Base-by-base conservation (phyloP, 2,113 vertebrate species). In the Heterotis niloticus region DNA sequence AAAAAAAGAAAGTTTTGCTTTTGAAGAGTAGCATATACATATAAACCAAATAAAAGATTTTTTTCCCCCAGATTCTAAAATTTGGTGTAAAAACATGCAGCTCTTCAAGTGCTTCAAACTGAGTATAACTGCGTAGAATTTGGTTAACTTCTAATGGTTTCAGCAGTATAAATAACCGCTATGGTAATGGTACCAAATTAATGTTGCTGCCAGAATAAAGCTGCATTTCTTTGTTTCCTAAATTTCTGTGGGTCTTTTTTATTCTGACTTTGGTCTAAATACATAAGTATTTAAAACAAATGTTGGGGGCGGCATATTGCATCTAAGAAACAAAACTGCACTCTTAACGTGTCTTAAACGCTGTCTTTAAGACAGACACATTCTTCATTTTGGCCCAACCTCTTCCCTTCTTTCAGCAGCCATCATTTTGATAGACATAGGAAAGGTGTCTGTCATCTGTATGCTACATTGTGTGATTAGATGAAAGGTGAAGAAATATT, bases 231-330 rank as follows among this genome's bases (percentile, higher is more conserved):
- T 28, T 75, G 78, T 28, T 79, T 52, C 14, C 78, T 79, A 24
- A 68, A 75, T 54, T 69, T 78, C 80, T 81, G 60, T 78, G 74
- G 66, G 82, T 71, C 77, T 78, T n/a, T 60, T 66, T 80, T 80
- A 79, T 79, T 78, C 82, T 84, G 85, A 86, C 91, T 90, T 90
- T 91, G 90, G 89, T 91, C 88, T 91, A 86, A 86, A 82, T 84
- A 85, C 86, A 84, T 81, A 85, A 86, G 82, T 75, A 20, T 80
- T 75, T 62, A 67, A 83, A 76, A 82, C 52, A 82, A 79, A 59
- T 71, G 68, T 64, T n/a, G n/a, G n/a, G n/a, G 3, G 17, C 79
- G 76, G 79, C 51, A 64, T 34, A 80, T 24, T 57, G 29, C 34
- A 59, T 26, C 74, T 51, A 57, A 64, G 67, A 26, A 79, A 29